Evolutionary conservation across 2,113 vertebrate genomes (phyloP), one percentile per base, ranked within the genome.

Genomic region (Boleophthalmus pectinirostris): DNA sequence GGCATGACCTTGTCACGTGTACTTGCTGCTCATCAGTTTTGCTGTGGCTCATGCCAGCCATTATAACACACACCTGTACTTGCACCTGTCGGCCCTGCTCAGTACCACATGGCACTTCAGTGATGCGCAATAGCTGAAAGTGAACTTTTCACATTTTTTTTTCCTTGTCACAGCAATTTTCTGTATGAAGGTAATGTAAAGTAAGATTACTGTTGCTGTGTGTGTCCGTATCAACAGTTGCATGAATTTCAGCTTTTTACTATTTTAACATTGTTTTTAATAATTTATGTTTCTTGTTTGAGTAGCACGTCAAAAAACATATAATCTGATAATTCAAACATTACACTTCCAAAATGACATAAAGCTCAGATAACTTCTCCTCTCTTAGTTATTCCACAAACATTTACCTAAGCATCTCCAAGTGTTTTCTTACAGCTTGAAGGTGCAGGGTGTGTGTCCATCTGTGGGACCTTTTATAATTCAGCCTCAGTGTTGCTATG

Each of bases 11-110:
- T 15, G 24, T 58, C 23, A 58, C 16, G 9, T 24, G 38, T 11
- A 10, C 38, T 43, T 33, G 58, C 15, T 33, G 58, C 58, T 33
- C 58, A 75, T 87, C 77, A 81, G 67, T 64, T 87, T 74, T 77
- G 85, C 70, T 24, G 56, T 79, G 70, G 81, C 61, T 75, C 72
- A 78, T 88, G 90, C 89, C 92, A 92, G 78, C 79, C 84, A 67
- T 84, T 80, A 85, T 85, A 82, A 75, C 70, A 78, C 83, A 76
- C 93, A 94, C 92, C 93, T 93, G 92, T 74, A 84, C 80, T 71
- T 82, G 86, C 89, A 87, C 92, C 92, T 93, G 93, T 92, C 84
- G 73, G 9, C 81, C 78, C 88, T 70, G 72, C 79, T 78, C 69
- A 84, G 73, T 83, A 88, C 91, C 90, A 87, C 75, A 89, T 84